Evolutionary conservation across 2,113 vertebrate species (phyloP), one percentile per base, ranked within the genome.

Genomic region (Chaetops frenatus): DNA sequence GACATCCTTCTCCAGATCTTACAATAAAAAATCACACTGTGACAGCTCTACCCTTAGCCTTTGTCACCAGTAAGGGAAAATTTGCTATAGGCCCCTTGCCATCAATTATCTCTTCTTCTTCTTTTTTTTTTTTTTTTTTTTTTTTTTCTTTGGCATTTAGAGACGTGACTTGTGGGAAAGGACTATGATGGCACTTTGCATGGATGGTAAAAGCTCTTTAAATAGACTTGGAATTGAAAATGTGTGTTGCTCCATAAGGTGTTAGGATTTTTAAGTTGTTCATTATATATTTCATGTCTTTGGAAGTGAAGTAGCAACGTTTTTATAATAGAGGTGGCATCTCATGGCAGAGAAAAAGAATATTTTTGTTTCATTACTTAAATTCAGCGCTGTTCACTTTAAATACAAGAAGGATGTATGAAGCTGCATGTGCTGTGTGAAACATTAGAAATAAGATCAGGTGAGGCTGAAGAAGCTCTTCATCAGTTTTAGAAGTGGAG

Each of bases 1-100:
- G 79, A 44, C 82, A 42, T 93, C 82, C 86, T 95, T 90, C 86
- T 92, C 67, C 79, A 94, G 86, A 64, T 84, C 72, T 64, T 83
- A 36, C 56, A 90, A 11, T 35, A 60, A 71, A 81, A 90, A 90
- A 70, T 74, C 72, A 72, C 80, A 6, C 72, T 78, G 23, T 90
- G 96, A 92, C 90, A 94, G 74, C 60, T 44, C 72, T 62, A 70
- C 86, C 73, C 80, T 80, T 77, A 80, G 79, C 56, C 67, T 94
- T 86, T 94, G 60, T 90, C 64, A 90, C 60, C 67, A 81, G 64
- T n/a, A 50, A 62, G 67, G 69, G 38, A 70, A 84, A 56, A 90
- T 54, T 58, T 0, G 0, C 80, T 78, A 31, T 14, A 51, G 71
- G 76, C 51, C 33, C 50, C 38, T 47, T 86, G 62, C 86, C 60